Percentiles rank a stretch among this genome's conserved stretches.
Conservation (phyloP, 2,113 vertebrate species). For the Erinaceus europaeus region DNA sequence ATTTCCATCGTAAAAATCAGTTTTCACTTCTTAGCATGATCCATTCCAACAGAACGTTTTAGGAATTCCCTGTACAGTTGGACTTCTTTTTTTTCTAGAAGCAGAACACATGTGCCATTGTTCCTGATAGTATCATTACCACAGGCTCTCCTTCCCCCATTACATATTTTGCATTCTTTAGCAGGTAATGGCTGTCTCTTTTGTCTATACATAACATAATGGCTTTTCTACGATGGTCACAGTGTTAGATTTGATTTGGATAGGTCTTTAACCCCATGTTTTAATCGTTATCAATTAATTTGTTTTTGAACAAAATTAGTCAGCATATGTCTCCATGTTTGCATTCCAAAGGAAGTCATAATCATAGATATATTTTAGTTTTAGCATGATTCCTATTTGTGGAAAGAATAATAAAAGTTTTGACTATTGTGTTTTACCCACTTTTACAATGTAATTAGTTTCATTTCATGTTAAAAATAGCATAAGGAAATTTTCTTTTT, state of each 20-base stretch:
- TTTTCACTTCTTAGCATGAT: slow-evolving; percentile 13
- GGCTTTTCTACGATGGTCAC: background rate
- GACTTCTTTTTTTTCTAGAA: slow-evolving; percentile 33
- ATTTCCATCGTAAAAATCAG: slow-evolving; percentile 43
- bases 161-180: background rate
- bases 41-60: background rate
- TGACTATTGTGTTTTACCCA: background rate
- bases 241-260: background rate
- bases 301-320: background rate
- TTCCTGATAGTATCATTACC: background rate
- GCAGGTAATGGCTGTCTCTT: background rate
- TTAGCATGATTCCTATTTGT: background rate
- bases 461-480: background rate
- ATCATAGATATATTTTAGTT: background rate
- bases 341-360: background rate
- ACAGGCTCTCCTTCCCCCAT: background rate
- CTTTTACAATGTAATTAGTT: background rate
- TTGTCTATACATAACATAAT: background rate
- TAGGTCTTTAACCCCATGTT: background rate
- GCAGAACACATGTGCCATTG: background rate
- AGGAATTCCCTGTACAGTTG: slow-evolving; percentile 18
- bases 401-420: background rate
- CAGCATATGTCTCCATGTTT: background rate
- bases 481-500: background rate
- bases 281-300: background rate